A percentile compares a stretch with the other conserved stretches of the same genome.
Conservation (phyloP, 1,140 invertebrate genomes). For the Oppia nitens region DNA sequence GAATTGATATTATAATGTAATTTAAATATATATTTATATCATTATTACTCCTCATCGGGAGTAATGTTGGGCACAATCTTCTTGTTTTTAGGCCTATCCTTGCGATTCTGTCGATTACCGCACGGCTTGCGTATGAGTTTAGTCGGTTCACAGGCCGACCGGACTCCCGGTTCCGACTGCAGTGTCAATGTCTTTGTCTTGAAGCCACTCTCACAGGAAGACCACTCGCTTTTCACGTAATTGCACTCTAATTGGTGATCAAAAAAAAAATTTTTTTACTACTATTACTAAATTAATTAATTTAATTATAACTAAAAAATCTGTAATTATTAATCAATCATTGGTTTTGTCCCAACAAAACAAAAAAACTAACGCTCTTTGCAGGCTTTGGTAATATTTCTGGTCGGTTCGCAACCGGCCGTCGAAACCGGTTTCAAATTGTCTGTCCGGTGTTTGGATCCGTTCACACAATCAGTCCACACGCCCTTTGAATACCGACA, state of each 20-base stretch:
- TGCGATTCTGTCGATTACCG: background rate
- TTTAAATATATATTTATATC: no score
- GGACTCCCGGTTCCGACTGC: background rate
- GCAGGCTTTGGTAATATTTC: conserved; percentile 1
- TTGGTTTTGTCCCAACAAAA: background rate
- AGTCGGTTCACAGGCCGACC: conserved; percentile 2
- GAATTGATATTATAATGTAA: no score
- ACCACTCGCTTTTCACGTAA: conserved; percentile 10
- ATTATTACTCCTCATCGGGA: no score
- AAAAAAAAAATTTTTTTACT: background rate
- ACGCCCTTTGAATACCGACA: conserved; percentile 10
- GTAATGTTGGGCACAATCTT: background rate
- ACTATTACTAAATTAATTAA: no score
- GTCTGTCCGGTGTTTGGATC: conserved; percentile 1
- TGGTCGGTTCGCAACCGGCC: background rate
- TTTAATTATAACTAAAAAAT: no score
- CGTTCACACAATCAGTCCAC: conserved; percentile 13
- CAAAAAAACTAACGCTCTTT: conserved; percentile 9
- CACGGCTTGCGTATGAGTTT: conserved; percentile 3
- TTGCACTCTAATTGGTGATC: conserved; percentile 2
- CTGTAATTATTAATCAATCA: no score
- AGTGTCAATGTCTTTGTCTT: conserved; percentile 14
- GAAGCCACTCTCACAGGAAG: conserved; percentile 2
- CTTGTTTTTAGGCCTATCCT: background rate
- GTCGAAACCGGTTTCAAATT: background rate